Conservation (phyloP, 2,113 vertebrate species). For the Chloebia gouldiae region DNA sequence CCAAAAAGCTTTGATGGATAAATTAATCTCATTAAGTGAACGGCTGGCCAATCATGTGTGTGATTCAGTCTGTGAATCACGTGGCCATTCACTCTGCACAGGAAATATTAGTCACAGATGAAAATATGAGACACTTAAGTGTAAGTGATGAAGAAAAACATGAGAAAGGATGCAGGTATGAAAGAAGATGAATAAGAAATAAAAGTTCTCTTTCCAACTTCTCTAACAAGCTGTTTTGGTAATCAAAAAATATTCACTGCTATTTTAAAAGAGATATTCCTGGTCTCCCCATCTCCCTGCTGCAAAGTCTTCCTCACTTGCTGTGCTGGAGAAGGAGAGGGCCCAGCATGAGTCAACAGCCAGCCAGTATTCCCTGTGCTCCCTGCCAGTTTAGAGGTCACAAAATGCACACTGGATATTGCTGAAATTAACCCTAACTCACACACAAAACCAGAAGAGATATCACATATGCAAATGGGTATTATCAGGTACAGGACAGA, state of each 20-base stretch:
- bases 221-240: background rate
- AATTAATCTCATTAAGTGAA: background rate
- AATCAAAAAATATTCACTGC: background rate
- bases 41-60: background rate
- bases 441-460: background rate
- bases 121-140: background rate
- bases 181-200: background rate
- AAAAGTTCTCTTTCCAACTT: background rate
- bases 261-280: background rate
- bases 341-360: background rate
- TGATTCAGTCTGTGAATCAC: background rate
- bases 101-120: background rate
- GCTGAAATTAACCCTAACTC: background rate
- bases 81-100: background rate
- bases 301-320: accelerated
- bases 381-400: background rate
- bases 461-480: background rate
- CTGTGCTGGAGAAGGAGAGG: background rate
- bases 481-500: background rate
- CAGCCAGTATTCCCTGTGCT: background rate
- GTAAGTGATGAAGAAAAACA: background rate
- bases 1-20: background rate
- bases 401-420: background rate
- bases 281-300: background rate
- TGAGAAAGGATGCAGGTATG: background rate